Evolutionary conservation across 2,888 invertebrate genomes (phyloP).

Genomic region (Entomobrya proxima): DNA sequence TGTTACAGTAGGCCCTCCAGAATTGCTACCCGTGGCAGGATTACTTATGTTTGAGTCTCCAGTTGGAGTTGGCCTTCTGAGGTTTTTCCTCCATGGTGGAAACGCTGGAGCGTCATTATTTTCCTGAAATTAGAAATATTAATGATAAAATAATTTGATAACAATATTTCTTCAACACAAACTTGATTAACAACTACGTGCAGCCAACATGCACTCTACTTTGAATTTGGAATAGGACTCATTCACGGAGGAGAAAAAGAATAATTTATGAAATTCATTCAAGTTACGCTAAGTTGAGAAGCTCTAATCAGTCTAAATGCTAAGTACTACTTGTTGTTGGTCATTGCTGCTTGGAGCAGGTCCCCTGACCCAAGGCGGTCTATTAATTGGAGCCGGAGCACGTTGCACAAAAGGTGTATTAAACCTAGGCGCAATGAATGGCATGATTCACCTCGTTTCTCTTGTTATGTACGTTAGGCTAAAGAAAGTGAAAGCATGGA

Average conservation of each 20-base stretch:
- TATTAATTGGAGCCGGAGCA: conserved; percentile 18
- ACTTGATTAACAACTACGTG: no score
- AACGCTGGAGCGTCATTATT: background rate
- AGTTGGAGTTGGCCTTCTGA: background rate
- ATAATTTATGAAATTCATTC: no score
- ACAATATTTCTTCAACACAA: background rate
- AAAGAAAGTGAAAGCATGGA: background rate
- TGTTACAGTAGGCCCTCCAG: background rate
- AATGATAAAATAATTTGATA: background rate
- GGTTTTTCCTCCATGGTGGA: conserved; percentile 31
- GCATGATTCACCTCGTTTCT: conserved; percentile 26
- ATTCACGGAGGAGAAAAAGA: no score
- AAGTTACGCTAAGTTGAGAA: background rate
- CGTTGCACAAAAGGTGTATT: conserved; percentile 21
- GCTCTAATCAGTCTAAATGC: background rate
- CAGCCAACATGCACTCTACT: background rate
- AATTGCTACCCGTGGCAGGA: background rate
- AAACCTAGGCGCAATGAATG: conserved; percentile 54
- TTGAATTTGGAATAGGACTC: no score
- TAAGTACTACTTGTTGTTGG: conserved; percentile 56
- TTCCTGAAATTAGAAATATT: background rate
- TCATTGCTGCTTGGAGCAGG: conserved; percentile 37
- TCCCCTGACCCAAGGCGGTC: conserved; percentile 56
- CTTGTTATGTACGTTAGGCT: background rate
- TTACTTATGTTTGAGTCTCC: background rate